These are phyloP conservation scores for Bubo scandiacus DNA, from an alignment of 2,113 vertebrate genomes.

Conservation along the genomic window DNA sequence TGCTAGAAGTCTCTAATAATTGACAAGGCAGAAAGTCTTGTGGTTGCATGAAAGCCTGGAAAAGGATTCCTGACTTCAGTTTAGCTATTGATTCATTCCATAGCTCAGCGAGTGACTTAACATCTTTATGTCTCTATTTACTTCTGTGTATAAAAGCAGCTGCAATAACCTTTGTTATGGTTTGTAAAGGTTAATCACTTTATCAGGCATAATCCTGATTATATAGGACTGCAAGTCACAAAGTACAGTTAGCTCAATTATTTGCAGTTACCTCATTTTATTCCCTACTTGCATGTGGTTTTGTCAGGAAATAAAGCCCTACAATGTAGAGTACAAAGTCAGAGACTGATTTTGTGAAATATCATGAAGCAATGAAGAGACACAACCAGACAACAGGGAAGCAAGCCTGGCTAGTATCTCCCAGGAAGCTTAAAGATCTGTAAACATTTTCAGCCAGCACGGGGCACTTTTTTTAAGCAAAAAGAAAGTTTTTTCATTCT, in stretches of 20 bases:
- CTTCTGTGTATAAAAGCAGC: neutral
- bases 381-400: neutral
- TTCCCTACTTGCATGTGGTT: neutral
- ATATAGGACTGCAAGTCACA: neutral
- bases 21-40: neutral
- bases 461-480: neutral
- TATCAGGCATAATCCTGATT: neutral
- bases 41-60: neutral
- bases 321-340: neutral
- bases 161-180: neutral
- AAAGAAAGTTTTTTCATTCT: neutral
- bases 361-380: neutral
- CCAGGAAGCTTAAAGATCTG: neutral
- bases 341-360: neutral
- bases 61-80: neutral
- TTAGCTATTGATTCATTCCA: neutral
- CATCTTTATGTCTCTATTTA: neutral
- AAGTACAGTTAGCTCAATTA: neutral
- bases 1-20: neutral
- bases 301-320: neutral
- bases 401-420: neutral
- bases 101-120: neutral
- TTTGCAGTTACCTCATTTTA: neutral
- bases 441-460: neutral
- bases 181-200: neutral